These are phyloP conservation scores for Bradypodion ventrale DNA, from an alignment of 2,797 vertebrate species.

Conservation along the genomic window DNA sequence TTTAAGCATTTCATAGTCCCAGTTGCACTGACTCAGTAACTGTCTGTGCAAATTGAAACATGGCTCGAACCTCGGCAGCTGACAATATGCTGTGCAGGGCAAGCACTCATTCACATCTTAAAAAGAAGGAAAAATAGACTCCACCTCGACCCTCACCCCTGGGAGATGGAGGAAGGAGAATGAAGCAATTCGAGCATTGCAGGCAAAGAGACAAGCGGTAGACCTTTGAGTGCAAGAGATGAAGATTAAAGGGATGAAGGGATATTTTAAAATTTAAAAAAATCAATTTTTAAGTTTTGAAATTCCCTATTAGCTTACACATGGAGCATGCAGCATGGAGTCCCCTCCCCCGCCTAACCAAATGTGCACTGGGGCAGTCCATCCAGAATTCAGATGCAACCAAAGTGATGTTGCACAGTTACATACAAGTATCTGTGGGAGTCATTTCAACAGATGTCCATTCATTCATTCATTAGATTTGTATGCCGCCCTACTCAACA, in stretches of 20 bases:
- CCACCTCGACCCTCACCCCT: neutral
- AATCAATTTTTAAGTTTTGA: neutral
- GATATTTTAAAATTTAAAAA: too few relatives aligned
- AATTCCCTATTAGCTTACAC: neutral
- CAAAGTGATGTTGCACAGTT: neutral
- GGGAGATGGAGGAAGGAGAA: neutral
- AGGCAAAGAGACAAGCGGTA: neutral
- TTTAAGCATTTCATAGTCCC: neutral
- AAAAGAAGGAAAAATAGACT: neutral
- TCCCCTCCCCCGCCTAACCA: too few relatives aligned
- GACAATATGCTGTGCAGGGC: neutral
- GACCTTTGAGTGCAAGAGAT: too few relatives aligned
- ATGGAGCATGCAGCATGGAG: too few relatives aligned
- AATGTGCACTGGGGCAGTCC: neutral
- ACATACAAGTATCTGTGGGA: neutral
- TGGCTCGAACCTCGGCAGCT: too few relatives aligned
- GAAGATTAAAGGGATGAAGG: too few relatives aligned
- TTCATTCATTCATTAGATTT: too few relatives aligned
- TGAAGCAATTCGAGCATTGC: neutral
- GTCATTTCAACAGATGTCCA: neutral
- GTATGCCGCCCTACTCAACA: too few relatives aligned
- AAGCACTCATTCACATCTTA: neutral
- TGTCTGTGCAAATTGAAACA: too few relatives aligned
- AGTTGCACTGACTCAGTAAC: too few relatives aligned
- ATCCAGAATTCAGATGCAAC: neutral